These are phyloP conservation scores for Condylura cristata DNA, from an alignment of 2,113 vertebrate genomes.

Conservation along the genomic window DNA sequence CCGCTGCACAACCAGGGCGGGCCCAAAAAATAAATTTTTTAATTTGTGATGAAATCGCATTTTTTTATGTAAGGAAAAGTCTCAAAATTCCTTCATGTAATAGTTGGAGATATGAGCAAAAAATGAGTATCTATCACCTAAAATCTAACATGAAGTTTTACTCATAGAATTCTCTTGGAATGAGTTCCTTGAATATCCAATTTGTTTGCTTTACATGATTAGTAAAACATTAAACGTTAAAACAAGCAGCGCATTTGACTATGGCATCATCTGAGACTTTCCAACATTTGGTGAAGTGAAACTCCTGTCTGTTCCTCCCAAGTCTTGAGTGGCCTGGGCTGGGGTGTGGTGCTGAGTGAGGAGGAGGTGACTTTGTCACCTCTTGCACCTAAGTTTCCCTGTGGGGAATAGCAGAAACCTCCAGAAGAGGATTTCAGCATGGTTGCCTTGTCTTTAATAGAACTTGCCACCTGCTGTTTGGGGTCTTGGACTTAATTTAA, in stretches of 20 bases:
- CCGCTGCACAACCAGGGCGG: no score
- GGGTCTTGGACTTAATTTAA: not conserved
- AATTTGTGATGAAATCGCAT: not conserved
- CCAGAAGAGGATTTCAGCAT: not conserved
- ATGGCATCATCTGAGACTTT: not conserved
- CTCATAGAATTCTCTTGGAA: conserved; percentile 3
- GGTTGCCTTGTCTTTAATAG: not conserved
- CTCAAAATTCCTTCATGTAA: not conserved
- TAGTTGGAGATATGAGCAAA: not conserved
- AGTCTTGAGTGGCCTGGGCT: not conserved
- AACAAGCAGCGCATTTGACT: not conserved
- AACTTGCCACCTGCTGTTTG: not conserved
- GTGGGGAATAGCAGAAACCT: not conserved
- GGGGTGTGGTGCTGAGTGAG: not conserved
- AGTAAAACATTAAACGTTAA: not conserved
- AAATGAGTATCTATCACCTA: not conserved
- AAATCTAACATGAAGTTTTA: not conserved
- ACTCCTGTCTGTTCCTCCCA: not conserved
- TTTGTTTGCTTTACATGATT: not conserved
- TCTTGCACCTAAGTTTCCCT: not conserved
- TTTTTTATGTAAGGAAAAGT: not conserved
- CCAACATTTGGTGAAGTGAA: not conserved
- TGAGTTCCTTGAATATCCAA: not conserved
- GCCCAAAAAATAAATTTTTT: no score
- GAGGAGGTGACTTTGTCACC: not conserved